Percentiles rank a stretch among this genome's conserved stretches.
Evolutionary conservation across 2,888 invertebrate species (phyloP).

Genomic region (Melanotus villosus): DNA sequence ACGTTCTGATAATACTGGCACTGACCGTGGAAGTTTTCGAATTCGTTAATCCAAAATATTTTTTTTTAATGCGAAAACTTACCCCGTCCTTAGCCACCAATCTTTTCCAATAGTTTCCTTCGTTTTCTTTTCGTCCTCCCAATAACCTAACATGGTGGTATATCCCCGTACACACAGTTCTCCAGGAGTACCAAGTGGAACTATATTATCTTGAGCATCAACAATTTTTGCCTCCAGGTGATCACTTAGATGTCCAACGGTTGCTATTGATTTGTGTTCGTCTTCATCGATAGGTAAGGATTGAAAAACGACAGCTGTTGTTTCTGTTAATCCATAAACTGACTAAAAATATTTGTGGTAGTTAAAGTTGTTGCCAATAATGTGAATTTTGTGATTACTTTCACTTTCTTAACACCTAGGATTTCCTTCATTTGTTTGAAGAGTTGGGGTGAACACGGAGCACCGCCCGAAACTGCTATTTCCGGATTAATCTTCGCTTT

Average conservation of each 20-base stretch:
- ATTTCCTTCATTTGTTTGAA: constrained; percentile 70
- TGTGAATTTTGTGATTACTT: too few relatives aligned
- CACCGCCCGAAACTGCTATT: constrained; percentile 80
- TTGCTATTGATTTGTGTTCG: constrained; percentile 66
- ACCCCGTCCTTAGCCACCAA: constrained; percentile 88
- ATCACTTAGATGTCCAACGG: constrained; percentile 72
- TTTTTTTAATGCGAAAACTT: too few relatives aligned
- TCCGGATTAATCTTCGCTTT: constrained; percentile 69
- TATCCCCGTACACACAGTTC: constrained; percentile 85
- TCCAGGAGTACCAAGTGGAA: constrained; percentile 81
- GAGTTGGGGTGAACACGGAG: constrained; percentile 77
- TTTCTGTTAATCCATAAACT: constrained; percentile 76
- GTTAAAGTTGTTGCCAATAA: too few relatives aligned
- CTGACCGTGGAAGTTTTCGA: too few relatives aligned
- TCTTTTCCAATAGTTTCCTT: constrained; percentile 75
- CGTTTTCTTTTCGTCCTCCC: constrained; percentile 84
- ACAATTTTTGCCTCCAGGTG: constrained; percentile 78
- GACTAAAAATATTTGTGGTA: constrained; percentile 68
- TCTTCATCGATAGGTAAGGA: constrained; percentile 68
- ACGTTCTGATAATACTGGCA: too few relatives aligned
- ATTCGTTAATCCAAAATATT: too few relatives aligned
- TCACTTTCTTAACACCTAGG: constrained; percentile 69
- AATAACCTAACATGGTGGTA: constrained; percentile 85
- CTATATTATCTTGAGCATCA: constrained; percentile 74
- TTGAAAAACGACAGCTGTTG: constrained; percentile 72